A percentile compares a stretch with the other conserved stretches of the same genome.
Conservation (phyloP, 2,888 invertebrate genomes). For the Abrostola tripartita region DNA sequence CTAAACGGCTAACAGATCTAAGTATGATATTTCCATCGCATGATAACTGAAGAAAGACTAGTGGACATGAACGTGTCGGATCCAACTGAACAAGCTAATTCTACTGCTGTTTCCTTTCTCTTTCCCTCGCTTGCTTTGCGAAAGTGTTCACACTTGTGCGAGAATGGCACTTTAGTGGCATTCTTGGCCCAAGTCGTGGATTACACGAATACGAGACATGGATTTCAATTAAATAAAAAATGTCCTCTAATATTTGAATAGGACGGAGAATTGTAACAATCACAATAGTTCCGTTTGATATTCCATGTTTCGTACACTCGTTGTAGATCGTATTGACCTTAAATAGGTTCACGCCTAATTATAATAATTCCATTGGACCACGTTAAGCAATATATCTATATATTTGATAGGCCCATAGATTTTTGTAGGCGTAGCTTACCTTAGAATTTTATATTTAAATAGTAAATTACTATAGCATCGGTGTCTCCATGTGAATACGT, state of each 20-base stretch:
- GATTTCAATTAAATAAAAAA: constrained; percentile 19
- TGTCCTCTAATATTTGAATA: background rate
- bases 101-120: constrained; percentile 63
- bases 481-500: constrained; percentile 53
- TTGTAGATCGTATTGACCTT: constrained; percentile 51
- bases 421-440: constrained; percentile 81
- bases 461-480: constrained; percentile 54
- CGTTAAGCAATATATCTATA: constrained; percentile 85
- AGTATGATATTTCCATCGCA: background rate
- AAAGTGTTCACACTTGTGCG: constrained; percentile 45
- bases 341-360: constrained; percentile 74
- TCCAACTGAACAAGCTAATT: constrained; percentile 48
- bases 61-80: constrained; percentile 2
- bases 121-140: constrained; percentile 47
- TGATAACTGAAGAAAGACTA: background rate
- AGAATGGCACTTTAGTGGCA: constrained; percentile 37
- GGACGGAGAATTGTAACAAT: background rate
- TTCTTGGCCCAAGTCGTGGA: constrained; percentile 35
- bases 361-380: constrained; percentile 85
- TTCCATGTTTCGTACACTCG: constrained; percentile 58
- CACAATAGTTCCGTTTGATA: constrained; percentile 9
- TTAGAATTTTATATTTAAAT: constrained; percentile 79
- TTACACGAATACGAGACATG: constrained; percentile 29
- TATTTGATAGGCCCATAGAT: constrained; percentile 80
- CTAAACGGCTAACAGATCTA: no score